Conservation (phyloP, 35 echinoderm and acorn worm species). For the Anneissia japonica region DNA sequence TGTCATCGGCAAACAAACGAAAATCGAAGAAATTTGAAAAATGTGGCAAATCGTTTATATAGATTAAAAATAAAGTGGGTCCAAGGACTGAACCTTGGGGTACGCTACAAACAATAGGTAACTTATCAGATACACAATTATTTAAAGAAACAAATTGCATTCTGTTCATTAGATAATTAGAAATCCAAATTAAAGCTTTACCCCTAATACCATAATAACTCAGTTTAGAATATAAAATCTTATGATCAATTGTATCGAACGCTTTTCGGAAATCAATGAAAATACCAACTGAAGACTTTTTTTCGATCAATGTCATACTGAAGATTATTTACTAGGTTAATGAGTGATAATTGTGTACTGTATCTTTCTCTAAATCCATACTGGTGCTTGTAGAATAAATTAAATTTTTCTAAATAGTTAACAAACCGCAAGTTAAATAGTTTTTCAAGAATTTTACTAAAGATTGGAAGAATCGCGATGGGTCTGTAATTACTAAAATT, state of each 20-base stretch:
- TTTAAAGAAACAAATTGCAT: conserved; percentile 11
- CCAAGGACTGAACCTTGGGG: conserved; percentile 13
- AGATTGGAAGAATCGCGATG: background rate
- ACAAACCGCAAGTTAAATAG: conserved; percentile 3
- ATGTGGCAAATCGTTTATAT: conserved; percentile 11
- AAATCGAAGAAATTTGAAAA: background rate
- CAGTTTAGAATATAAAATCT: background rate
- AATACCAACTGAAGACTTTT: background rate
- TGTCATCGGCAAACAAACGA: too few relatives aligned
- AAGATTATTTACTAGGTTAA: background rate
- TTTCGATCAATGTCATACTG: background rate
- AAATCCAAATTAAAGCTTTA: background rate
- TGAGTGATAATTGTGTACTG: background rate
- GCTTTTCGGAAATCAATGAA: conserved; percentile 5
- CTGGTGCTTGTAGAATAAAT: background rate
- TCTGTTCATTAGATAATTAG: conserved; percentile 6
- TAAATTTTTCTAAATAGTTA: conserved; percentile 7
- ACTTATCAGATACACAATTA: background rate
- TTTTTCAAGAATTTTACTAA: conserved; percentile 17
- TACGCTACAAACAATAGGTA: background rate
- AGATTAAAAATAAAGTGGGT: background rate
- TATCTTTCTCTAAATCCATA: conserved; percentile 5
- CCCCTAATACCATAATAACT: background rate
- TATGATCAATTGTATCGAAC: conserved; percentile 16
- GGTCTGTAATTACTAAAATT: conserved; percentile 19